Evolutionary conservation across 2,888 invertebrate genomes (phyloP), one percentile per base, ranked within the genome.

Genomic region (Drosophila anomelani): DNA sequence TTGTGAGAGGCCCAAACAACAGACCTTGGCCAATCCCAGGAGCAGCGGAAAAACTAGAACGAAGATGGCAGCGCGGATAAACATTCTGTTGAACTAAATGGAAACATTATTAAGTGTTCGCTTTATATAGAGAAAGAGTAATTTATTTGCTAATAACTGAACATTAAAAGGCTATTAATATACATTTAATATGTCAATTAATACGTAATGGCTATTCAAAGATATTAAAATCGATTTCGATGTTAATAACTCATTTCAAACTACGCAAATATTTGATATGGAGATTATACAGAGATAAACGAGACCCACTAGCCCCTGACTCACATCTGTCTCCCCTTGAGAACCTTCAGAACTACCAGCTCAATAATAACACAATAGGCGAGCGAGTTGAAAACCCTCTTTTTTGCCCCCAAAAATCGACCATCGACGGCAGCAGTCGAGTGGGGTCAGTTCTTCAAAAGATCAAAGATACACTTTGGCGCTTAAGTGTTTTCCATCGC

Each of bases 381-480:
- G 4, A 56, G 55, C 5, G 20, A 51, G 34, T 23, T 51, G 20
- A 62, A 66, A 69, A 69, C 70, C 71, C 62, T 20, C 9, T 51
- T 76, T 51, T 76, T 57, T 57, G 46, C 46, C 71, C 38, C 34
- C 54, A 73, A 54, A 78, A n/a, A n/a, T 62, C 75, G 79, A 57
- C 77, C 73, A 76, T 66, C 66, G 59, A 63, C 67, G 62, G 74
- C 77, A 58, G 85, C 77, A 56, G 85, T 85, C 89, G 80, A 85
- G 87, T 87, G 87, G 79, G 89, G 85, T 85, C 87, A 84, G 74
- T 75, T 83, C 54, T 76, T 83, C 51, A 75, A 61, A 77, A 80
- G 88, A 87, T 87, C 84, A 83, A 81, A 87, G 86, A 86, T 84
- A 78, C 75, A 75, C 72, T 83, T 81, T 77, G 75, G 88, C 86